Evolutionary conservation across 2,113 vertebrate species (phyloP).

Genomic region (Mastomys coucha): DNA sequence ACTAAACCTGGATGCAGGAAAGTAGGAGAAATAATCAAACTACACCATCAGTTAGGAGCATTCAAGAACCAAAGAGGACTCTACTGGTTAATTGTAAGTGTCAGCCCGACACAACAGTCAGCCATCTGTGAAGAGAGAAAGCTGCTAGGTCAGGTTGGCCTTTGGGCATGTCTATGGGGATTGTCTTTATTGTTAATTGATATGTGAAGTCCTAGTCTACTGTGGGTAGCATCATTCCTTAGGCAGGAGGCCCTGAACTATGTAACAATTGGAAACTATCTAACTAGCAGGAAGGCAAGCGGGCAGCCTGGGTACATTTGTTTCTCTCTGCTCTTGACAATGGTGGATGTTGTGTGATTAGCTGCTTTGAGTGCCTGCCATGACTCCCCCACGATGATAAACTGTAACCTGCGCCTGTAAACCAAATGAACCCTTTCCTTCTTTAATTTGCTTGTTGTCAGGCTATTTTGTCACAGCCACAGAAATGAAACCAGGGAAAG

Average conservation of each 20-base stretch:
- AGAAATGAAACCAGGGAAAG: background rate
- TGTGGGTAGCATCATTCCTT: background rate
- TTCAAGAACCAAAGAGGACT: background rate
- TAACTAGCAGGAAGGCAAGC: background rate
- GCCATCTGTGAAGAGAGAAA: background rate
- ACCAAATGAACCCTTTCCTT: background rate
- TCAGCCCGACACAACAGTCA: too few relatives aligned
- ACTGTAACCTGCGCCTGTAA: background rate
- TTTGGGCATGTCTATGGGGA: background rate
- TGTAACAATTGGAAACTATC: background rate
- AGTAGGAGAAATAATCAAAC: background rate
- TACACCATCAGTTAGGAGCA: background rate
- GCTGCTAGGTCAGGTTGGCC: background rate
- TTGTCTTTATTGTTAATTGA: background rate
- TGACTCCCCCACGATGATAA: background rate
- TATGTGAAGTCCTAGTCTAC: background rate
- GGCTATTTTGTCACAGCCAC: background rate
- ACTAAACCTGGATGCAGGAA: background rate
- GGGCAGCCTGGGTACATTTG: too few relatives aligned
- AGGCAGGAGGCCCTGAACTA: background rate
- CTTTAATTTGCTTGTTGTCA: background rate
- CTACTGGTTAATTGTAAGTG: background rate
- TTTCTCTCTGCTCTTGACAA: background rate
- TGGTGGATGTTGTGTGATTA: background rate
- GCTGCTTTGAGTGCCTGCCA: background rate